A percentile compares a stretch with the other conserved stretches of the same genome.
These are phyloP conservation scores for Amphipoea oculea DNA, from an alignment of 2,888 invertebrate species.

Conservation along the genomic window DNA sequence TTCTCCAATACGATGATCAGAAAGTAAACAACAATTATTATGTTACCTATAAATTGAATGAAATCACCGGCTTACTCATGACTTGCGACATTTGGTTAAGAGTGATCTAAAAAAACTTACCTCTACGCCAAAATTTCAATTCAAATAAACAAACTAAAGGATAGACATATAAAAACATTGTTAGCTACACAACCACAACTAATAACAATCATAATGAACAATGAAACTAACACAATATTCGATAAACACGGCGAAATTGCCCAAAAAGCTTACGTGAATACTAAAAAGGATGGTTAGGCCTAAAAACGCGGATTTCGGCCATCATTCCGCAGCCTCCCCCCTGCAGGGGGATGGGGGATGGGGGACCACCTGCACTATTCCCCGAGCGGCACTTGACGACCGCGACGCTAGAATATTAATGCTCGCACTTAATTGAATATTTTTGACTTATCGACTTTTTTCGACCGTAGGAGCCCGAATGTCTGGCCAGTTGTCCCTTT, in stretches of 20 bases:
- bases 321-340: constrained; percentile 75
- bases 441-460: constrained; percentile 82
- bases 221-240: constrained; percentile 23
- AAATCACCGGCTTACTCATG: neutral
- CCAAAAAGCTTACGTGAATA: constrained; percentile 81
- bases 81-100: neutral
- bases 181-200: neutral
- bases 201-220: constrained; percentile 17
- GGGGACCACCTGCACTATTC: constrained; percentile 80
- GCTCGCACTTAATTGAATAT: constrained; percentile 86
- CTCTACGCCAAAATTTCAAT: neutral
- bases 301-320: constrained; percentile 87
- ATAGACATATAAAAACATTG: neutral
- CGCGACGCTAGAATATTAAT: constrained; percentile 88
- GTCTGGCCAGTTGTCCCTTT: neutral
- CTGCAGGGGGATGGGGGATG: constrained; percentile 57
- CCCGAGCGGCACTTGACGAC: constrained; percentile 84
- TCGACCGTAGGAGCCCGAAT: neutral
- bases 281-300: constrained; percentile 88
- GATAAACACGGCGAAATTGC: constrained; percentile 73
- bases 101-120: neutral
- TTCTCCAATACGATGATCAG: neutral
- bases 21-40: neutral
- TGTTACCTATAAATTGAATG: neutral
- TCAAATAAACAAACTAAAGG: neutral